Evolutionary conservation across 2,888 invertebrate species (phyloP), one percentile per base, ranked within the genome.

Genomic region (Sarcophaga caerulescens): DNA sequence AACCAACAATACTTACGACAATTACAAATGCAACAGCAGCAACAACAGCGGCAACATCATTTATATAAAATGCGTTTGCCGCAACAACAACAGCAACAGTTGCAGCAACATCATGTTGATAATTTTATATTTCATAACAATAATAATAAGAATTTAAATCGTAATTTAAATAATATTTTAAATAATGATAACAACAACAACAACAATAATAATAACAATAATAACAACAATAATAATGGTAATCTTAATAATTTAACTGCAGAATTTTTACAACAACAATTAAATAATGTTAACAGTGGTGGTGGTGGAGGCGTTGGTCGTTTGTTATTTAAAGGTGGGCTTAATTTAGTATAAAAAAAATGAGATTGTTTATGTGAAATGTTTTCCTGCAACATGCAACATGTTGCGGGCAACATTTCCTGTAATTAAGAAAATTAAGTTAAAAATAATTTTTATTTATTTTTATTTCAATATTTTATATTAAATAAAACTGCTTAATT

Each of bases 1-100:
- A 91, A 91, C 87, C 91, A 91, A 75, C 90, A 92, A 88, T 92
- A 91, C 88, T 89, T 91, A 79, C 81, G 89, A 82, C 91, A 92
- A 75, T 88, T 89, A 63, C 89, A 90, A 17, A 62, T 89, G 76
- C 89, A 90, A 21, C 89, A 89, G 11, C 90, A 89, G 65, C 82
- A 87, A 21, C 77, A 84, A 77, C 90, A 90, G 44, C 90, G 89
- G 21, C 88, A 89, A n/a, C 77, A 86, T 47, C 77, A 84, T 10
- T n/a, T 81, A 21, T 66, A 62, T 21, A 74, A 78, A 62, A 47
- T 81, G 35, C 71, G 17, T 12, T 85, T 17, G 45, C 85, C 44
- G 6, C 87, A 88, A 63, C 89, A 88, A 6, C 88, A 88, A 12
- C 88, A 88, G 2, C 86, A 88, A 60, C 88, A 87, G 11, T 88